These are phyloP conservation scores for Capreolus pygargus DNA, from an alignment of 2,113 vertebrate genomes.

Conservation along the genomic window DNA sequence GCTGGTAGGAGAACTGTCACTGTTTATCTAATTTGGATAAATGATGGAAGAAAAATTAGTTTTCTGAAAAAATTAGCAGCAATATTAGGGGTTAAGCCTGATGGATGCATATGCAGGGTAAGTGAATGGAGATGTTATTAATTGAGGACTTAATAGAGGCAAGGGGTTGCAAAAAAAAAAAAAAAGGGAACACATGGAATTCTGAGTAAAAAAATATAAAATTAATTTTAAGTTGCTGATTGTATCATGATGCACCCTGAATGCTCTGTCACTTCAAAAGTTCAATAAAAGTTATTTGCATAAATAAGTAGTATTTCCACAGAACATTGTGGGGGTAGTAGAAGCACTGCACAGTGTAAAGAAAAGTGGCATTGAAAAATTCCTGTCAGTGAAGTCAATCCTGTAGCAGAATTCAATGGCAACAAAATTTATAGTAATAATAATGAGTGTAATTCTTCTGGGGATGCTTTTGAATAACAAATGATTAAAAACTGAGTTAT, in stretches of 20 bases:
- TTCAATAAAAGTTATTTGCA: not conserved
- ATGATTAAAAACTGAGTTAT: not conserved
- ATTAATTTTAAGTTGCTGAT: not conserved
- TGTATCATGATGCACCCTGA: not conserved
- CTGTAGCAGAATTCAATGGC: not conserved
- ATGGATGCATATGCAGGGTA: not conserved
- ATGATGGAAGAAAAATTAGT: not conserved
- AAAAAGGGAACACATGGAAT: not conserved
- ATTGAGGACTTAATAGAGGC: not conserved
- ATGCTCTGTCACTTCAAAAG: not conserved
- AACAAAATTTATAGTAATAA: not conserved
- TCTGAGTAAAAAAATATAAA: not conserved
- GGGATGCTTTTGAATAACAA: not conserved
- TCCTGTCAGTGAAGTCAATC: too few relatives aligned
- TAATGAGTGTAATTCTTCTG: not conserved
- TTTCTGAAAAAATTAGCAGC: not conserved
- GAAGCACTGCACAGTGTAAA: not conserved
- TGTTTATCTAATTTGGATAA: not conserved
- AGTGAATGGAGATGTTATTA: not conserved
- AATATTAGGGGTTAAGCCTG: not conserved
- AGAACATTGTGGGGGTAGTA: not conserved
- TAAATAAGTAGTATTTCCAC: not conserved
- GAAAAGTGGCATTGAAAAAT: not conserved
- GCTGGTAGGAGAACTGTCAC: too few relatives aligned
- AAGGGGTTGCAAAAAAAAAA: not conserved